Evolutionary conservation across 2,888 invertebrate species (phyloP).

Genomic region (Neoascia interrupta): DNA sequence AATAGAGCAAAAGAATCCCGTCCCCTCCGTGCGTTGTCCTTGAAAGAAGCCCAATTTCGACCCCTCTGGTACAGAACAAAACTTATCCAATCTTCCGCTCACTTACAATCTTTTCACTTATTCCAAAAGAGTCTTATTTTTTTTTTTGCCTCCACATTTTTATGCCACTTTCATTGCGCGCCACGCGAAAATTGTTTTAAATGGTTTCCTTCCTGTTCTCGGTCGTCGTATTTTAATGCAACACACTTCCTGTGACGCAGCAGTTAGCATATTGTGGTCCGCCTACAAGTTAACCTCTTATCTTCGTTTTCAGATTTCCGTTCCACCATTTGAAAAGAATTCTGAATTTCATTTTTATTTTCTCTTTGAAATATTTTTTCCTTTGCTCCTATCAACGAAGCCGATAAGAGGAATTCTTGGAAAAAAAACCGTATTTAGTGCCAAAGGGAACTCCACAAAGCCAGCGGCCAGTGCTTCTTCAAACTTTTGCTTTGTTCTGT

Average conservation of each 20-base stretch:
- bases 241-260: constrained; percentile 33
- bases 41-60: too few species aligned
- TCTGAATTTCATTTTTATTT: too few species aligned
- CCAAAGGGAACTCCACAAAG: constrained; percentile 2
- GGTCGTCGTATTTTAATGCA: neutral
- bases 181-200: neutral
- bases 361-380: constrained; percentile 7
- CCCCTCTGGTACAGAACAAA: too few species aligned
- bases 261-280: constrained; percentile 28
- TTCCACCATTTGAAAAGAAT: constrained; percentile 5
- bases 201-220: constrained; percentile 11
- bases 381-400: constrained; percentile 1
- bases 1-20: too few species aligned
- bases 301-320: constrained; percentile 47
- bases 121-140: too few species aligned
- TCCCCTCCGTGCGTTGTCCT: too few species aligned
- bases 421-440: neutral
- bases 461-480: neutral
- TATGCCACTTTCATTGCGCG: too few species aligned
- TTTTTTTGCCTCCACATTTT: too few species aligned
- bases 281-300: constrained; percentile 25
- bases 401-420: constrained; percentile 16
- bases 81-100: too few species aligned
- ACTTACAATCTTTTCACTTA: too few species aligned
- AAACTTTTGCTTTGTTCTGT: constrained; percentile 26